These are phyloP conservation scores for Trichonephila clavipes DNA, from an alignment of 1,140 invertebrate species.

Conservation along the genomic window DNA sequence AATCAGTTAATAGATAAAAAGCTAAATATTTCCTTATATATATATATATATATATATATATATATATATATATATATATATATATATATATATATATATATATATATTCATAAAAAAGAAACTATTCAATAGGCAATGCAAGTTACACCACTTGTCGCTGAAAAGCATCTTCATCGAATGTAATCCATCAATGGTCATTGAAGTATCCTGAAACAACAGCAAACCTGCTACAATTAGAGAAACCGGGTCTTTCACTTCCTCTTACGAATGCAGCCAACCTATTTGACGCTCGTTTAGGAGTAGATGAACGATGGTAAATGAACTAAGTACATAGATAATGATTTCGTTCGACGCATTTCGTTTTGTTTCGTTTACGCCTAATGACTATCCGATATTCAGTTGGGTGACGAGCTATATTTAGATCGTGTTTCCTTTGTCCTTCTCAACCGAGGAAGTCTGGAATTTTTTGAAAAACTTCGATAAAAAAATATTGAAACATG, in stretches of 20 bases:
- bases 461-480: slow-evolving; percentile 2
- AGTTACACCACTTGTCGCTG: not conserved
- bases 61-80: no score
- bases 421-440: slow-evolving; percentile 28
- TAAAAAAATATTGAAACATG: slow-evolving; percentile 3
- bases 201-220: not conserved
- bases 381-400: slow-evolving; percentile 60
- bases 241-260: not conserved
- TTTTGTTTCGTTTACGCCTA: slow-evolving; percentile 57
- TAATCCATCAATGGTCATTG: not conserved
- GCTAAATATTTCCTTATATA: no score
- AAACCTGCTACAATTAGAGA: slow-evolving; percentile 17
- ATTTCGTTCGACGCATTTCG: slow-evolving; percentile 50
- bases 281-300: not conserved
- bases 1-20: no score
- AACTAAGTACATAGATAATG: slow-evolving; percentile 42
- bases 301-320: slow-evolving; percentile 12
- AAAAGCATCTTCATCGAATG: not conserved
- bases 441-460: not conserved
- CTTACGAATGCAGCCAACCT: slow-evolving; percentile 3
- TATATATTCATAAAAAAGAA: no score
- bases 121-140: not conserved
- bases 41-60: no score
- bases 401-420: slow-evolving; percentile 37
- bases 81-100: no score